These are phyloP conservation scores for Lithophane leautieri DNA, from an alignment of 2,888 invertebrate genomes.

Conservation along the genomic window DNA sequence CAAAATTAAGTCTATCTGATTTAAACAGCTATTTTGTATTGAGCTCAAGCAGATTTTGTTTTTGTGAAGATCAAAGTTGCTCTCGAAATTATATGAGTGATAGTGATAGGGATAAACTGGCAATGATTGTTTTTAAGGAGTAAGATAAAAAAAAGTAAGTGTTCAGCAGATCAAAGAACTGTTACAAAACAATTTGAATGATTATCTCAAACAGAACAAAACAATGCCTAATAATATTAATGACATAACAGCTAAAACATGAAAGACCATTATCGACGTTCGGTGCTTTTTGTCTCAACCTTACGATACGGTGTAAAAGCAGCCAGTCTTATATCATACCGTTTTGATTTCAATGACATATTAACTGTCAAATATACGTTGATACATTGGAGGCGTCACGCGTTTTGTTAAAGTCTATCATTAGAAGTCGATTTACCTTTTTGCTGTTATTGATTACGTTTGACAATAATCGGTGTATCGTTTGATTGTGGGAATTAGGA, in stretches of 20 bases:
- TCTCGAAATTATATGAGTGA: neutral
- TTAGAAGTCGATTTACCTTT: constrained; percentile 82
- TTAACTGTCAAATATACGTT: constrained; percentile 80
- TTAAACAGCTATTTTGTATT: neutral
- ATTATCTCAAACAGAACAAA: constrained; percentile 14
- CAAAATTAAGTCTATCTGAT: neutral
- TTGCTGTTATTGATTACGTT: constrained; percentile 82
- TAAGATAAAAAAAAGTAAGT: neutral
- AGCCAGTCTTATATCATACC: constrained; percentile 74
- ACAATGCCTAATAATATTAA: constrained; percentile 51
- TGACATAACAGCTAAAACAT: constrained; percentile 56
- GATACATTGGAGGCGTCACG: constrained; percentile 81
- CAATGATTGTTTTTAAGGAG: neutral
- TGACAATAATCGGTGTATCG: constrained; percentile 79
- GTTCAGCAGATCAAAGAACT: neutral
- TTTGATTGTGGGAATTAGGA: constrained; percentile 80
- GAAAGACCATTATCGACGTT: constrained; percentile 38
- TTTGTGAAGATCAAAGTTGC: neutral
- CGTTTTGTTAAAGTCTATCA: constrained; percentile 82
- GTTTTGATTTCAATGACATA: constrained; percentile 83
- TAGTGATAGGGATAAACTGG: neutral
- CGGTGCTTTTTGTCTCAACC: constrained; percentile 40
- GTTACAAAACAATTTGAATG: neutral
- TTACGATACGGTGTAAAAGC: constrained; percentile 76
- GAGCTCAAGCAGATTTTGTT: neutral